A percentile compares a stretch with the other conserved stretches of the same genome.
Evolutionary conservation across 2,888 invertebrate species (phyloP).

Genomic region (Parthenolecanium corni): DNA sequence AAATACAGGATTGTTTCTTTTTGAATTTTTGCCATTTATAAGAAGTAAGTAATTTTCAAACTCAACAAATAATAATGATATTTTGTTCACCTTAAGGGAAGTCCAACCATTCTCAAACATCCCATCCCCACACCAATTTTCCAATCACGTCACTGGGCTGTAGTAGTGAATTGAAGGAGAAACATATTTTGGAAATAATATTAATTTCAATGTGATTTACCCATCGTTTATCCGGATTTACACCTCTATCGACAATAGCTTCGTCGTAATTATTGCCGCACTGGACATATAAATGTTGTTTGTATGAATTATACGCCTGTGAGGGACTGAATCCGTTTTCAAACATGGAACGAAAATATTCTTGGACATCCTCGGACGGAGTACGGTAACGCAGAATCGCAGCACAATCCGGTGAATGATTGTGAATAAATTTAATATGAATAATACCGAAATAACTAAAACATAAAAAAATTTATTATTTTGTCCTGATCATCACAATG

Average conservation of each 20-base stretch:
- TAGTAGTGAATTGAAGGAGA: too few relatives aligned
- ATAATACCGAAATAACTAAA: constrained; percentile 9
- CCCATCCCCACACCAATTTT: not conserved
- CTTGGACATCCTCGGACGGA: constrained; percentile 22
- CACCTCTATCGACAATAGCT: not conserved
- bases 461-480: not conserved
- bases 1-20: too few relatives aligned
- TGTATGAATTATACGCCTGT: constrained; percentile 16
- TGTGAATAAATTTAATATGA: constrained; percentile 20
- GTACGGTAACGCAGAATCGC: constrained; percentile 19
- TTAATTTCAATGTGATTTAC: not conserved
- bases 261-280: constrained; percentile 14
- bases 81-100: too few relatives aligned
- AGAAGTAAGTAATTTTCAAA: too few relatives aligned
- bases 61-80: not conserved
- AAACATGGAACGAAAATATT: constrained; percentile 22
- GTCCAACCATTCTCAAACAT: too few relatives aligned
- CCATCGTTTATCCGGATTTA: constrained; percentile 14
- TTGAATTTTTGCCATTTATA: too few relatives aligned
- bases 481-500: too few relatives aligned
- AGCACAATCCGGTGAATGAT: constrained; percentile 23
- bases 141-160: too few relatives aligned
- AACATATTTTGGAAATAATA: not conserved
- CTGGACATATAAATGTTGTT: constrained; percentile 17
- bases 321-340: constrained; percentile 22